Base-by-base conservation (phyloP, 2,888 invertebrate genomes). In the Palloptera scutellata region DNA sequence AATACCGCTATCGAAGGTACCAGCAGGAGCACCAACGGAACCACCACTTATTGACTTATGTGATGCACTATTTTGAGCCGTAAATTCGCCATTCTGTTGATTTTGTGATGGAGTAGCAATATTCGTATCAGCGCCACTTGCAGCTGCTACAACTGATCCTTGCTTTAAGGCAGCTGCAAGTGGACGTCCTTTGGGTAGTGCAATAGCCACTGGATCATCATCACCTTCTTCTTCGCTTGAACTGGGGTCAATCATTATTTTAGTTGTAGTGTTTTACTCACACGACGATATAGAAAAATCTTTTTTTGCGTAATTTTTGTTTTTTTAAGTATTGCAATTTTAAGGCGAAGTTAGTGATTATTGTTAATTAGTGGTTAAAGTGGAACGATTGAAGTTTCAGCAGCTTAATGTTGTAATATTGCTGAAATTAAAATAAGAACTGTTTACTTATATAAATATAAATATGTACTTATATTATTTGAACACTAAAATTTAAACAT, bases 141-240 rank as follows among this genome's bases (percentile, higher is more conserved):
- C 76, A 54, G 19, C 61, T 48, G 17, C n/a, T 54, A 59, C 45
- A 19, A 63, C 73, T 17, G 55, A 58, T 6, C 55, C 71, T 13
- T 10, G 17, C 10, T 61, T 67, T 45, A 15, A 11, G 55, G 20
- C 40, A 78, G 83, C 64, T 6, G 73, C 41, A 54, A 74, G 72
- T 40, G 71, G 41, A 79, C 80, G 77, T 80, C 79, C 77, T 77
- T 81, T 76, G 75, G 81, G 77, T 73, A 81, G 74, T 70, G 83
- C 79, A 76, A 82, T 78, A 76, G 88, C 79, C 86, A 88, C 87
- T 87, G 91, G 65, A 86, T 96, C 96, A 86, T 95, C 96, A 77
- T 96, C 96, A 77, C 92, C 95, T 84, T 97, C 96, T 86, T 96
- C 96, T 86, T 97, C 97, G 72, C 96, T 96, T 76, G 96, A 96